Conservation (phyloP, 2,888 invertebrate species). For the Lydus trimaculatus region DNA sequence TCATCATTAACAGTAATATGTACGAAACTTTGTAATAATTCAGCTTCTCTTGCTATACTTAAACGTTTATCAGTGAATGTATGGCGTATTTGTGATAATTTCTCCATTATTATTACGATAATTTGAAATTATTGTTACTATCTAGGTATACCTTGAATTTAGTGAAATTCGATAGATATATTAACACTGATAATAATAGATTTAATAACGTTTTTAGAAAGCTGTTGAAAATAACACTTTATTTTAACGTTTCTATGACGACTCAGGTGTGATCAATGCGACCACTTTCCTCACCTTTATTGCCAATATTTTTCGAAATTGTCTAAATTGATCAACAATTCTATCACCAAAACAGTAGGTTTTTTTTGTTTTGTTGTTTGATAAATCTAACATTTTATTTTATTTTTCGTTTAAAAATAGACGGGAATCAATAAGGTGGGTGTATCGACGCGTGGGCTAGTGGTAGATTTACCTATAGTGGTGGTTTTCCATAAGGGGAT, state of each 20-base stretch:
- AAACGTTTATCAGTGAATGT: slow-evolving; percentile 42
- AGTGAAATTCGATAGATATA: too few species aligned
- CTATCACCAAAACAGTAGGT: not conserved
- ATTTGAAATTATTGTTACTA: not conserved
- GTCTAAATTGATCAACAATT: not conserved
- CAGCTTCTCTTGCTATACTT: slow-evolving; percentile 67
- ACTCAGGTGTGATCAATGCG: slow-evolving; percentile 53
- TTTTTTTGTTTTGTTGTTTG: too few species aligned
- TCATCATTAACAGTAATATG: slow-evolving; percentile 71
- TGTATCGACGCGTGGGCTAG: too few species aligned
- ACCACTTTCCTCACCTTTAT: slow-evolving; percentile 25
- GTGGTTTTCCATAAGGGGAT: not conserved
- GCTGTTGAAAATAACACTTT: slow-evolving; percentile 40
- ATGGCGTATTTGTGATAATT: slow-evolving; percentile 33
- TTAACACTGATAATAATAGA: slow-evolving; percentile 13
- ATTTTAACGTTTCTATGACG: slow-evolving; percentile 44
- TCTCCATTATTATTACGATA: slow-evolving; percentile 31
- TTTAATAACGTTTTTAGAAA: not conserved
- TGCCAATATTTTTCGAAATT: not conserved
- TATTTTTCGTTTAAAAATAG: too few species aligned
- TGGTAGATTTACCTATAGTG: too few species aligned
- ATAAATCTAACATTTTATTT: too few species aligned
- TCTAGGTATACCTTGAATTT: not conserved
- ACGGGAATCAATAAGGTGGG: too few species aligned
- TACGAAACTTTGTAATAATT: slow-evolving; percentile 81